These are phyloP conservation scores for Drosophila pectinifera DNA, from an alignment of 1,140 invertebrate genomes.

Conservation along the genomic window DNA sequence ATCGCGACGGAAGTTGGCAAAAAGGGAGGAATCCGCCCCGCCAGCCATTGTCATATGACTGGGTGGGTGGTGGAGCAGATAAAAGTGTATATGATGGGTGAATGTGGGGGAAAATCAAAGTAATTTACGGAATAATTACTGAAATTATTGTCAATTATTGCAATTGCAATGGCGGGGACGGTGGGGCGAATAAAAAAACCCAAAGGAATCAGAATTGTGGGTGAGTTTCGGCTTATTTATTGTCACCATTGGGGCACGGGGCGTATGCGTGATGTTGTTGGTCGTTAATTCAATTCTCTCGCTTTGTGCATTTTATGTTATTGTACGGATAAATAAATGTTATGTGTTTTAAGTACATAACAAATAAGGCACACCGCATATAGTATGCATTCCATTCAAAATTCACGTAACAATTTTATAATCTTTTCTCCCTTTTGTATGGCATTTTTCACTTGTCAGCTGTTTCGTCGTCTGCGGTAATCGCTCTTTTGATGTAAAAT, in stretches of 20 bases:
- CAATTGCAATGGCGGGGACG: conserved; percentile 70
- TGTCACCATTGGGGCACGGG: conserved; percentile 27
- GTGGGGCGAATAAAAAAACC: too few relatives aligned
- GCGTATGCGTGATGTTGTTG: conserved; percentile 47
- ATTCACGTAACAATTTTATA: conserved; percentile 65
- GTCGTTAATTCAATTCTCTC: conserved; percentile 38
- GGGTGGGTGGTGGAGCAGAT: conserved; percentile 5
- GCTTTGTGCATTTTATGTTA: conserved; percentile 16
- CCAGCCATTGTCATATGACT: conserved; percentile 8
- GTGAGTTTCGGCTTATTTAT: conserved; percentile 29
- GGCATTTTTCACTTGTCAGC: conserved; percentile 64
- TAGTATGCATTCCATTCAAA: conserved; percentile 21
- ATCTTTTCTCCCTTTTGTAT: conserved; percentile 14
- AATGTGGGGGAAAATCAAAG: conserved; percentile 50
- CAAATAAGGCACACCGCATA: conserved; percentile 18
- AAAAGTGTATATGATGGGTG: conserved; percentile 12
- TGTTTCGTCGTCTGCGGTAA: conserved; percentile 41
- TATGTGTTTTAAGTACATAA: conserved; percentile 7
- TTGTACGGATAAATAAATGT: conserved; percentile 12
- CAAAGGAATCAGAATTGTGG: conserved; percentile 31
- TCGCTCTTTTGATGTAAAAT: conserved; percentile 39
- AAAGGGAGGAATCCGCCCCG: conserved; percentile 1
- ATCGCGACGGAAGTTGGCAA: conserved; percentile 17
- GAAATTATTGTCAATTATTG: conserved; percentile 81
- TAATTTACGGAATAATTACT: conserved; percentile 71